These are phyloP conservation scores for Accipiter virgatus DNA, from an alignment of 2,113 vertebrate genomes.

Conservation along the genomic window DNA sequence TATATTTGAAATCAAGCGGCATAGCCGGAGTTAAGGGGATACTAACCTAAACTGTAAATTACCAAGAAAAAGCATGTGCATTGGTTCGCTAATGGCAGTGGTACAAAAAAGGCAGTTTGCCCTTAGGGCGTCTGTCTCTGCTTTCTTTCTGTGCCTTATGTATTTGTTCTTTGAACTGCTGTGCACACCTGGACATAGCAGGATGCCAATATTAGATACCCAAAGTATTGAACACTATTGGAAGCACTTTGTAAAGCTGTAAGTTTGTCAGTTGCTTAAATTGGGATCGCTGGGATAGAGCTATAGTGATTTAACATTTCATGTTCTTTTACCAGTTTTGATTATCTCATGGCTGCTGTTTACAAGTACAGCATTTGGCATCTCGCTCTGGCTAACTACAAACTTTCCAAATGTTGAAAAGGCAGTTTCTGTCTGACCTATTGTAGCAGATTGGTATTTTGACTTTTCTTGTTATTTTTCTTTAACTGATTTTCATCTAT, in stretches of 20 bases:
- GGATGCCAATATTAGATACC: not conserved
- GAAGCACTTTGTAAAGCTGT: not conserved
- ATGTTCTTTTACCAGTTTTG: not conserved
- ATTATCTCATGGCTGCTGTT: not conserved
- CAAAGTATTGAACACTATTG: not conserved
- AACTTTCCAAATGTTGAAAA: not conserved
- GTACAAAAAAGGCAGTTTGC: not conserved
- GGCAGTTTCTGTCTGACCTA: not conserved
- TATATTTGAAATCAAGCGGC: not conserved
- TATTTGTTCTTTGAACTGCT: not conserved
- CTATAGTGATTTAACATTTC: not conserved
- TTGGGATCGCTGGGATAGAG: not conserved
- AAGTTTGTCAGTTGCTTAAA: not conserved
- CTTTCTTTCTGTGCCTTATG: not conserved
- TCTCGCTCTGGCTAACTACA: not conserved
- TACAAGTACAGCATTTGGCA: not conserved
- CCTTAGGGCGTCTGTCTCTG: not conserved
- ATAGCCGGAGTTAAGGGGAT: not conserved
- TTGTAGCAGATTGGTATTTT: not conserved
- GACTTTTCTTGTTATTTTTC: not conserved
- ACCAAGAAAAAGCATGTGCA: rapidly evolving
- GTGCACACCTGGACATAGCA: not conserved
- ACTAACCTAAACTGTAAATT: not conserved
- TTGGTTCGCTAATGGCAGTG: not conserved
- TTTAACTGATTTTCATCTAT: not conserved